phyloP scores from a whole-genome alignment of 2,888 invertebrate genomes.

The Drosophila cognata region DNA sequence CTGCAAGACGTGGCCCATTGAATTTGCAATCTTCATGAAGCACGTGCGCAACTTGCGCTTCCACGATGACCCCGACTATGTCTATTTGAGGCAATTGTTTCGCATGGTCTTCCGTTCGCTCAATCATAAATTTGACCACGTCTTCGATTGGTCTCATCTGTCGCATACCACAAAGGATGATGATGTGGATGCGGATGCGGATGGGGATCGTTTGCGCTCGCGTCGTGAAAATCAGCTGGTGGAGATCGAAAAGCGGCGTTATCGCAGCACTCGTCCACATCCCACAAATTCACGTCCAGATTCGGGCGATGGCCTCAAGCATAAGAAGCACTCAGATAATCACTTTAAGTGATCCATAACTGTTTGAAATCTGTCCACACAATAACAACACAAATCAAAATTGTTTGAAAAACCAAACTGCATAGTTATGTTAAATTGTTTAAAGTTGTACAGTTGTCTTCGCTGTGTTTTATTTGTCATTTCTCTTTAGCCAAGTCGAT shows the following conservation, averaged over 20 bases:
- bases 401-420: constrained; percentile 18
- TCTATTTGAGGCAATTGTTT: constrained; percentile 96
- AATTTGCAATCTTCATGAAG: constrained; percentile 99
- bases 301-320: constrained; percentile 17
- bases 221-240: constrained; percentile 21
- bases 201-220: constrained; percentile 17
- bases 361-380: neutral
- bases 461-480: constrained; percentile 11
- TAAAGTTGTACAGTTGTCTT: constrained; percentile 12
- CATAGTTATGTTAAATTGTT: constrained; percentile 38
- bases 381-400: constrained; percentile 20
- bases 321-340: constrained; percentile 22
- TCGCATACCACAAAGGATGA: constrained; percentile 89
- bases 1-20: constrained; percentile 98
- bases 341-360: constrained; percentile 20
- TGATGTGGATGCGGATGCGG: constrained; percentile 16
- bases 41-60: constrained; percentile 98
- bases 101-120: constrained; percentile 97
- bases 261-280: constrained; percentile 9
- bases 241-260: constrained; percentile 20
- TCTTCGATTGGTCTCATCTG: constrained; percentile 99
- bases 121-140: constrained; percentile 98
- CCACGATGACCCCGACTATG: constrained; percentile 99
- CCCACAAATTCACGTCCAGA: neutral
- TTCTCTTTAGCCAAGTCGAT: neutral